Evolutionary conservation across 2,888 invertebrate species (phyloP).

Genomic region (Cheilosia scutellata): DNA sequence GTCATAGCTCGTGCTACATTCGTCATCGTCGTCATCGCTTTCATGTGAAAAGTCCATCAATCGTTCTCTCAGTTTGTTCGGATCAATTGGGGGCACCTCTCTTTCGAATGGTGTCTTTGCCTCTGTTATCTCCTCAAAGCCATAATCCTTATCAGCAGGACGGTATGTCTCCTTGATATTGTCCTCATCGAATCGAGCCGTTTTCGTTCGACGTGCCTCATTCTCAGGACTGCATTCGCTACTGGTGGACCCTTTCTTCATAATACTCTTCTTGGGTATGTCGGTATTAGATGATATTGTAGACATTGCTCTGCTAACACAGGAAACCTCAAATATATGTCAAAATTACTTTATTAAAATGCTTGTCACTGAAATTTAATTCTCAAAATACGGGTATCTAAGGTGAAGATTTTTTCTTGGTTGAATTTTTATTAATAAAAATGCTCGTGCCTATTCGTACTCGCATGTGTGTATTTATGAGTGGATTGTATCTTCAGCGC

Average conservation of each 20-base stretch:
- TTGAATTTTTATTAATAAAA: background rate
- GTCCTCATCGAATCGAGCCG: constrained; percentile 71
- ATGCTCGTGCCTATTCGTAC: too few relatives aligned
- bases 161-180: constrained; percentile 71
- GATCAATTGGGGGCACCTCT: constrained; percentile 11
- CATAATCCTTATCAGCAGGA: constrained; percentile 72
- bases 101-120: constrained; percentile 76
- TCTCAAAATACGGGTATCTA: background rate
- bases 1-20: background rate
- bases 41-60: background rate
- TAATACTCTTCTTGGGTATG: constrained; percentile 1
- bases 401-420: background rate
- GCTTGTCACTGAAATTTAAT: background rate
- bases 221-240: background rate
- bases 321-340: background rate
- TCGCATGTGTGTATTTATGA: background rate
- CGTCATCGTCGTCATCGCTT: background rate
- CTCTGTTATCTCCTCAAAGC: constrained; percentile 63
- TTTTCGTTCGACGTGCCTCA: constrained; percentile 4
- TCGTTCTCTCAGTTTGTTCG: constrained; percentile 2
- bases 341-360: background rate
- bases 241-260: background rate
- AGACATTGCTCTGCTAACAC: background rate
- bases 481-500: background rate
- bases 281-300: background rate